Conservation (phyloP, 1,140 invertebrate species). For the Drosophila biarmipes region DNA sequence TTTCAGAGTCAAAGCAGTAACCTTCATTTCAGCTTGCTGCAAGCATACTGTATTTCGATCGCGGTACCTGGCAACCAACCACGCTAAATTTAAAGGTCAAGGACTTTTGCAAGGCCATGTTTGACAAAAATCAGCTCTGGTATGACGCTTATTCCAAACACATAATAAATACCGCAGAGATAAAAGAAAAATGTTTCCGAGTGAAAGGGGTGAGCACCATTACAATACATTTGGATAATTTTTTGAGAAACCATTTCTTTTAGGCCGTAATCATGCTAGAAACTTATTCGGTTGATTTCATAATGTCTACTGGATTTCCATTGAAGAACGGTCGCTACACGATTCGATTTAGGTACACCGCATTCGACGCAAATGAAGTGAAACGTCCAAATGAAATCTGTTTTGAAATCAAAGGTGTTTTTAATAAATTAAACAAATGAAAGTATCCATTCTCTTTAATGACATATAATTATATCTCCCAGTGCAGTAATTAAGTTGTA, state of each 20-base stretch:
- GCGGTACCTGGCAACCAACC: constrained; percentile 14
- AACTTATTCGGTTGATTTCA: background rate
- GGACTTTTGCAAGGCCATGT: constrained; percentile 6
- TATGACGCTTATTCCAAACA: background rate
- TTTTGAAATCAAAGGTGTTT: background rate
- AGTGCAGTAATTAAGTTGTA: too few species aligned
- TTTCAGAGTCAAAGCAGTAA: too few species aligned
- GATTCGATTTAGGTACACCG: background rate
- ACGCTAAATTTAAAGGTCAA: constrained; percentile 2
- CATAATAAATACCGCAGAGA: background rate
- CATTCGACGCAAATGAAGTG: background rate
- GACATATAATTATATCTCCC: too few species aligned
- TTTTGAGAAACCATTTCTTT: background rate
- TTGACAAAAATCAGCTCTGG: constrained; percentile 9
- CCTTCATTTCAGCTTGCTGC: background rate
- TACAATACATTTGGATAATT: accelerated
- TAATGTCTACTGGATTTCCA: background rate
- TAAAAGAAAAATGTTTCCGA: background rate
- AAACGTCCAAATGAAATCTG: background rate
- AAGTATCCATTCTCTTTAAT: background rate
- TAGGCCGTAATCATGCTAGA: background rate
- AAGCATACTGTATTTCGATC: background rate
- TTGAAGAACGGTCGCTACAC: background rate
- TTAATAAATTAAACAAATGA: background rate
- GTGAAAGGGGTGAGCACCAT: background rate